Base-by-base conservation (phyloP, 2,113 vertebrate species). In the Egretta garzetta region DNA sequence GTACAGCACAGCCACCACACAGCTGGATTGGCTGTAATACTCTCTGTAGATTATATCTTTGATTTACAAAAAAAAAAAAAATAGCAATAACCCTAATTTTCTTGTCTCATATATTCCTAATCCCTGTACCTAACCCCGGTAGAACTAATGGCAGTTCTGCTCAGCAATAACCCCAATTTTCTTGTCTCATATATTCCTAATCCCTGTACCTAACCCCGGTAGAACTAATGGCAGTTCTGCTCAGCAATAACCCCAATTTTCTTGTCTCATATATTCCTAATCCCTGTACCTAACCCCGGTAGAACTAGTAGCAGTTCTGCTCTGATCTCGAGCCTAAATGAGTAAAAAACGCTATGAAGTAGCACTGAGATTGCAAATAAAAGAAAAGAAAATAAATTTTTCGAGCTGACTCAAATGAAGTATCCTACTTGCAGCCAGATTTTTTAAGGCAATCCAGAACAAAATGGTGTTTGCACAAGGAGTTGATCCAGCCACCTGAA, bases 121-220 rank as follows among this genome's bases (percentile, higher is more conserved):
- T 12, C 12, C 18, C 1, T 35, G 0, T 19, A 27, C 4, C 8
- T 37, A 30, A 59, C 8, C 5, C 4, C 14, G 0, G n/a, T 11
- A 23, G 3, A n/a, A 27, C 26, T 37, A 52, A 21, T 8, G 9
- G 6, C 3, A 2, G 6, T 23, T 64, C 35, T 80, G 30, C 22
- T 50, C 43, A 12, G 19, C 45, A 17, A 11, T 14, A 43, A 50
- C 5, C 8, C 12, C 10, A 6, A 22, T 60, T 45, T 81, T 64
- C 8, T 58, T 24, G 10, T 35, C 26, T 9, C 21, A 5, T 14
- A 3, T 9, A 22, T 20, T 55, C 27, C 30, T n/a, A 11, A 56
- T 12, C 12, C 21, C 1, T 35, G 0, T 19, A 26, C 4, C 7
- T 37, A 30, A 59, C 8, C 5, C 4, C 12, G 0, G n/a, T 11